Evolutionary conservation across 37 sponge, comb jelly and placozoan genomes (phyloP), one percentile per base, ranked within the genome.

Genomic region (Lycopodina hypogea): DNA sequence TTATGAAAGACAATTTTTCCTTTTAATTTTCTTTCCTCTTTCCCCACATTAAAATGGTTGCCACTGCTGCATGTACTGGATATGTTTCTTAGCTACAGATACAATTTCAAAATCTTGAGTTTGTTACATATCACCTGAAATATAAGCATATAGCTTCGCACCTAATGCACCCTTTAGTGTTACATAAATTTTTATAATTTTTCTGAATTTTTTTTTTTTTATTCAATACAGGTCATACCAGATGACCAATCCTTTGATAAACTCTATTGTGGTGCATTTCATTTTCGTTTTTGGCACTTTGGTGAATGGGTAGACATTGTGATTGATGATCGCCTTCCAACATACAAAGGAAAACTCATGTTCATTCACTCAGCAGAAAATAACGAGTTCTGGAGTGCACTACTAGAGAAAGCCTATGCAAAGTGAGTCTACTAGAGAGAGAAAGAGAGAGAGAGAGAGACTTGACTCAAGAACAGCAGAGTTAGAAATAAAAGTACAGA

Each of bases 311-410:
- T 89, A 38, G 96, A 95, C 51, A 75, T 95, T 64, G 86, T 88
- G 23, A 78, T 95, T 3, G 96, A 95, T 52, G 96, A 95, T 51
- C 73, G 81, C 0, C 90, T 95, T 23, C 96, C 96, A 4, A 95
- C 93, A 1, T 56, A 82, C 68, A 89, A 95, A 36, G 79, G 83
- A 39, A 83, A 78, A 38, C 85, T 95, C 42, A 84, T 95, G 45
- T 95, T 95, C 69, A 87, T 89, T 34, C 93, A 95, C n/a, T 95
- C 96, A 28, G 41, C 40, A 12, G 90, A 92, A 11, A 61, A 69
- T 4, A 88, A 95, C 69, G 98, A 97, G 53, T 97, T 97, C 73
- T 97, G 98, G 98, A 95, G 96, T 86, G 96, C 98, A 24, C 80
- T 97, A 29, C 61, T 97, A 28, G 98, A 97, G 83, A 97, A 97